A percentile compares a stretch with the other conserved stretches of the same genome.
These are phyloP conservation scores for Ctena decussata DNA, from an alignment of 2,888 invertebrate genomes.

Conservation along the genomic window DNA sequence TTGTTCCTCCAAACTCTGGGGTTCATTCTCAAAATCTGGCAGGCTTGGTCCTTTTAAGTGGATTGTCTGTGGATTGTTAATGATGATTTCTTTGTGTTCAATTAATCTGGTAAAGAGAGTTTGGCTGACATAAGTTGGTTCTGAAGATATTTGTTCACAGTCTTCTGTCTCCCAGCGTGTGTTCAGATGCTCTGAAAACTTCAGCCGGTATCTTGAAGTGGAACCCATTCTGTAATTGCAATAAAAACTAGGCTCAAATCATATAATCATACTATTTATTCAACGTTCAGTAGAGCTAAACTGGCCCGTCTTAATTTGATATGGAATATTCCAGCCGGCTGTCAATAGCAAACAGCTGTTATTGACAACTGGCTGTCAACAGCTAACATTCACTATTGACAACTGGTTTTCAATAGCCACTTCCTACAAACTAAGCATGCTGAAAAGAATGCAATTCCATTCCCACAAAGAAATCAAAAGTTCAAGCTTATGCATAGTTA, in stretches of 20 bases:
- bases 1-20: slow-evolving; percentile 88
- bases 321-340: too few relatives aligned
- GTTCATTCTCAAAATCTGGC: slow-evolving; percentile 89
- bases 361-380: too few relatives aligned
- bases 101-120: slow-evolving; percentile 89
- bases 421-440: too few relatives aligned
- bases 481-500: too few relatives aligned
- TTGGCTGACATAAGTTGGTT: slow-evolving; percentile 88
- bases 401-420: too few relatives aligned
- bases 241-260: background rate
- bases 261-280: too few relatives aligned
- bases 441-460: too few relatives aligned
- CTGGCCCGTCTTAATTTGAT: too few relatives aligned
- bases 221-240: slow-evolving; percentile 24
- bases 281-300: too few relatives aligned
- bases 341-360: too few relatives aligned
- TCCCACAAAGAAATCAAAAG: too few relatives aligned
- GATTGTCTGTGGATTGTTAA: slow-evolving; percentile 82
- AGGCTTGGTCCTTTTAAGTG: slow-evolving; percentile 86
- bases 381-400: too few relatives aligned
- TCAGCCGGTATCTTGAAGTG: slow-evolving; percentile 79
- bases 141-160: slow-evolving; percentile 88
- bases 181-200: slow-evolving; percentile 89
- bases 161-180: slow-evolving; percentile 89
- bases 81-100: slow-evolving; percentile 87